phyloP scores from a whole-genome alignment of 2,113 vertebrate genomes.

The Psilopsiagon aymara region DNA sequence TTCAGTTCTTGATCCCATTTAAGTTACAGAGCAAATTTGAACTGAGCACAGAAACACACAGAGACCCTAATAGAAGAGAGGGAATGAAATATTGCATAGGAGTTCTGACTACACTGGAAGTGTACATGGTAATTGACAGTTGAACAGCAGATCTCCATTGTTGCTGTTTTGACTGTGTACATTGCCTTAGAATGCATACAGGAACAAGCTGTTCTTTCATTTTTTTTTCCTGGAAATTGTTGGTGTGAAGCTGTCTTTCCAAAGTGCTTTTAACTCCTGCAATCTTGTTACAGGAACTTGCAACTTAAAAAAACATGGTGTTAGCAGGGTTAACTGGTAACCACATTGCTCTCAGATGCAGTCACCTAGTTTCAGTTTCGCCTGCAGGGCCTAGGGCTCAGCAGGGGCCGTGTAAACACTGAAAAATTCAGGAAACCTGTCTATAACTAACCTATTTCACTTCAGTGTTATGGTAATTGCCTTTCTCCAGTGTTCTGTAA shows the following conservation, averaged over 20 bases:
- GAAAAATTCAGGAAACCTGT: not conserved
- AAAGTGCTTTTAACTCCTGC: not conserved
- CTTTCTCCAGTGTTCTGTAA: not conserved
- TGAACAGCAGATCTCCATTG: not conserved
- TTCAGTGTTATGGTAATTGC: not conserved
- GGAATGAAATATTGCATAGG: not conserved
- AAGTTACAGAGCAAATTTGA: not conserved
- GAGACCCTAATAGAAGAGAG: not conserved
- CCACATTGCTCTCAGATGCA: not conserved
- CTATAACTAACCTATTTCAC: not conserved
- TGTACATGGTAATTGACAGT: not conserved
- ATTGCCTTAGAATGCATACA: not conserved
- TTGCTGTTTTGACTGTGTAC: not conserved
- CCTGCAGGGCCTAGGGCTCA: not conserved
- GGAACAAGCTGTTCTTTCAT: not conserved
- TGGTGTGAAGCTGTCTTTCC: not conserved
- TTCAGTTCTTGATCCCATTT: not conserved
- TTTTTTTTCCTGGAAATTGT: not conserved
- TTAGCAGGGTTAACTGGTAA: not conserved
- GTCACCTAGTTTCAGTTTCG: not conserved
- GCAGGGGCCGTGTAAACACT: not conserved
- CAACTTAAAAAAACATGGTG: not conserved
- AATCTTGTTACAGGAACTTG: not conserved
- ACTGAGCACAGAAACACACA: not conserved
- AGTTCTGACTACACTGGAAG: not conserved